Conservation (phyloP, 2,888 invertebrate species). For the Monoplex corrugatus region DNA sequence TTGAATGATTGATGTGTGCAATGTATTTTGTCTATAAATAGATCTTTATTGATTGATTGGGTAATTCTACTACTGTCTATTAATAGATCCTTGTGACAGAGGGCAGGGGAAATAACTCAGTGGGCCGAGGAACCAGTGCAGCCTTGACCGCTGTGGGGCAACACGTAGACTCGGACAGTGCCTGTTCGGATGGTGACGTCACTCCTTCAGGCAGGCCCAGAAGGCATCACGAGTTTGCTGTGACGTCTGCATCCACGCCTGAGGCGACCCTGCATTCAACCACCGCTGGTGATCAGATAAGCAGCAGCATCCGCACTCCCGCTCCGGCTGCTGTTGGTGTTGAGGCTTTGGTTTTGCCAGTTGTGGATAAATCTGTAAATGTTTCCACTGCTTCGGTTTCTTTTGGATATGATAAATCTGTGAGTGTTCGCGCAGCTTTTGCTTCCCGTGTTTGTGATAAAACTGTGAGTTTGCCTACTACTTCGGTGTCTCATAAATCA, state of each 20-base stretch:
- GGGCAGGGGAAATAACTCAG: neutral
- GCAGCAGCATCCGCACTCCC: too few species aligned
- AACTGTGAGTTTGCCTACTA: too few species aligned
- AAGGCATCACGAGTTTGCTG: neutral
- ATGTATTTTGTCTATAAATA: too few species aligned
- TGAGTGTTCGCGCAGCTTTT: too few species aligned
- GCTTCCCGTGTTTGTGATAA: too few species aligned
- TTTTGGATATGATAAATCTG: too few species aligned
- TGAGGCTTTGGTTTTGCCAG: too few species aligned
- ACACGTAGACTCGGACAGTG: constrained; percentile 4
- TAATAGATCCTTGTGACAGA: constrained; percentile 11
- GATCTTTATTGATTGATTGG: too few species aligned
- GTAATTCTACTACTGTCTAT: neutral
- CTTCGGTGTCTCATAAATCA: too few species aligned
- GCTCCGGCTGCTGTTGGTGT: neutral
- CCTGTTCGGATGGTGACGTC: constrained; percentile 22
- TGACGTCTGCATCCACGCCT: neutral
- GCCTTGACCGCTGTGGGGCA: neutral
- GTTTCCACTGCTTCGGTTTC: too few species aligned
- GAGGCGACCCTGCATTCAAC: neutral
- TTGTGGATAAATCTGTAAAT: too few species aligned
- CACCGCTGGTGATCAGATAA: neutral
- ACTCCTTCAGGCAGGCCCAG: neutral
- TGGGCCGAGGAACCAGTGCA: neutral
- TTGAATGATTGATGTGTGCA: too few species aligned